Evolutionary conservation across 2,113 vertebrate genomes (phyloP).

Genomic region (Argyrosomus japonicus): DNA sequence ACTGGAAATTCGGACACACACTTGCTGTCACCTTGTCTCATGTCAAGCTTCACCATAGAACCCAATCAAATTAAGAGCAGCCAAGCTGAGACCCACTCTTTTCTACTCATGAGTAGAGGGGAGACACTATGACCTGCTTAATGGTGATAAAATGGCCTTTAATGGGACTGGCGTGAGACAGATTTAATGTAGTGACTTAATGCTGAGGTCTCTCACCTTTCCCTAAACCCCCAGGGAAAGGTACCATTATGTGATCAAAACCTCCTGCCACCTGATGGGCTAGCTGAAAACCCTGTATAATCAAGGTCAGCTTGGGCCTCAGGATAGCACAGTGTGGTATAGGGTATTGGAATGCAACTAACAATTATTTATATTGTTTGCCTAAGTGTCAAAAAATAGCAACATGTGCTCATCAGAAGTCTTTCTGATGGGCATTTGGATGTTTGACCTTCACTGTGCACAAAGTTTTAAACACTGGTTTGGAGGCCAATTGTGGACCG

Average conservation of each 20-base stretch:
- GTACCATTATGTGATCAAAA: constrained; percentile 67
- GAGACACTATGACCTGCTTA: constrained; percentile 64
- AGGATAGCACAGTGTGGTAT: constrained; percentile 4
- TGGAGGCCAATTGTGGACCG: too few relatives aligned
- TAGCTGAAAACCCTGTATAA: constrained; percentile 45
- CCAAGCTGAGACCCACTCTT: constrained; percentile 55
- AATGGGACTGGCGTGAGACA: constrained; percentile 64
- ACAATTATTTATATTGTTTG: neutral
- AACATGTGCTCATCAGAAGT: neutral
- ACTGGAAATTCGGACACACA: neutral
- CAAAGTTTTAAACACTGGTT: too few relatives aligned
- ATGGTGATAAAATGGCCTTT: constrained; percentile 69
- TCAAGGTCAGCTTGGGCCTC: constrained; percentile 55
- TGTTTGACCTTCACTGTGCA: too few relatives aligned
- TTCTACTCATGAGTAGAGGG: constrained; percentile 52
- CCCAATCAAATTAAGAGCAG: constrained; percentile 69
- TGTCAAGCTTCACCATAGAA: constrained; percentile 43
- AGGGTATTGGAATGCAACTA: neutral
- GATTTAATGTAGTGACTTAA: constrained; percentile 74
- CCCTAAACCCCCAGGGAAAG: constrained; percentile 47
- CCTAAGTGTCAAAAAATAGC: neutral
- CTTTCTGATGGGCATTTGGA: too few relatives aligned
- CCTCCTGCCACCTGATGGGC: constrained; percentile 47
- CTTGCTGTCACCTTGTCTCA: constrained; percentile 45
- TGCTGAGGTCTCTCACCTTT: constrained; percentile 60